Percentiles rank a stretch among this genome's conserved stretches.
These are phyloP conservation scores for Andrena bucephala DNA, from an alignment of 2,888 invertebrate species.

Conservation along the genomic window DNA sequence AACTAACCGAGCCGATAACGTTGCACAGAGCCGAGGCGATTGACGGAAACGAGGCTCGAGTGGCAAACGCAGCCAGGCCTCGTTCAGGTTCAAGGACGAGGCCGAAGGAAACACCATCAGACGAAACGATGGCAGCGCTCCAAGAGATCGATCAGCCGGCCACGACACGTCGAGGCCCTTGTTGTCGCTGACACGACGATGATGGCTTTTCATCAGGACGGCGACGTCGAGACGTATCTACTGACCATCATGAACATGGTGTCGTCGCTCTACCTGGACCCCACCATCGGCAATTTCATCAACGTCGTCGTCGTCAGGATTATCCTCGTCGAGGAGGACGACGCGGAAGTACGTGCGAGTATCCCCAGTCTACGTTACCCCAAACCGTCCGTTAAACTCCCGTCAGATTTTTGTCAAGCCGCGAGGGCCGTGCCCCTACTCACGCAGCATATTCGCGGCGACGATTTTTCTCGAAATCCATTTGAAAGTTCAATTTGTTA, in stretches of 20 bases:
- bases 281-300: conserved; percentile 95
- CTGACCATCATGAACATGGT: conserved; percentile 97
- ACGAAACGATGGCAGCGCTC: conserved; percentile 76
- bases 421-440: no score
- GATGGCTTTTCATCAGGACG: conserved; percentile 93
- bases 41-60: conserved; percentile 86
- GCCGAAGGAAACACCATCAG: conserved; percentile 75
- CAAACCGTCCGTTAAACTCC: not conserved
- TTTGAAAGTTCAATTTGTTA: conserved; percentile 3
- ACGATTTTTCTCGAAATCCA: conserved; percentile 15
- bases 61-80: conserved; percentile 87
- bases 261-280: conserved; percentile 93
- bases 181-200: conserved; percentile 95
- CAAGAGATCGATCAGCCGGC: conserved; percentile 90
- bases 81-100: conserved; percentile 85
- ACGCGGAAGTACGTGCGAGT: conserved; percentile 85
- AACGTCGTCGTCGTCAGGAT: conserved; percentile 96
- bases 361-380: not conserved
- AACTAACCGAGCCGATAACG: not conserved
- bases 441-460: not conserved
- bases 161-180: conserved; percentile 93
- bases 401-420: not conserved
- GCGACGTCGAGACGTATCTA: conserved; percentile 93
- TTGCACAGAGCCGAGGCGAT: conserved; percentile 80
- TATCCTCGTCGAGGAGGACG: conserved; percentile 90